Evolutionary conservation across 2,888 invertebrate species (phyloP).

Genomic region (Cheiracanthium punctorium): DNA sequence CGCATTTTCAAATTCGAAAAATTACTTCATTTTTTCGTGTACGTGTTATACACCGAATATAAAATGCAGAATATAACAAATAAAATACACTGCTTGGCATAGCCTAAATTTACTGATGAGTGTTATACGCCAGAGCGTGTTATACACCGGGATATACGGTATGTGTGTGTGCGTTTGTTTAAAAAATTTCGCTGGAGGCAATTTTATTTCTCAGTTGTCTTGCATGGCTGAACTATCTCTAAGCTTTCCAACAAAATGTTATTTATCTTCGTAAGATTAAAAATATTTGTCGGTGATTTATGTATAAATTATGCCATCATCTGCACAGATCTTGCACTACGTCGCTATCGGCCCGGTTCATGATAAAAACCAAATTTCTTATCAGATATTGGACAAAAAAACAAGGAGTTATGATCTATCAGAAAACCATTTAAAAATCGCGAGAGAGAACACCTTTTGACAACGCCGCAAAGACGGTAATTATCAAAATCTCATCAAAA

Average conservation of each 20-base stretch:
- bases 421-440: constrained; percentile 19
- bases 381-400: constrained; percentile 15
- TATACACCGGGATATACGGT: too few species aligned
- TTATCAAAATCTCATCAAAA: constrained; percentile 58
- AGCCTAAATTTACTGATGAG: too few species aligned
- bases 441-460: constrained; percentile 31
- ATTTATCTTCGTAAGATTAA: neutral
- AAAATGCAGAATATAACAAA: too few species aligned
- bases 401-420: constrained; percentile 3
- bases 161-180: too few species aligned
- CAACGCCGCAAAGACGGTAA: constrained; percentile 15
- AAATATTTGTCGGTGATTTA: neutral
- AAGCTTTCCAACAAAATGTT: neutral
- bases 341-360: neutral
- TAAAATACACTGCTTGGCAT: too few species aligned
- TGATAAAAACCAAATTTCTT: neutral
- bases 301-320: neutral
- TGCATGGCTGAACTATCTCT: neutral
- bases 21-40: too few species aligned
- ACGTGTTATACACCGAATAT: too few species aligned
- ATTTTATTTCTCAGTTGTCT: neutral
- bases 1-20: too few species aligned
- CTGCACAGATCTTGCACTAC: neutral
- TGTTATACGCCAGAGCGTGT: too few species aligned
- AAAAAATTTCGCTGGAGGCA: neutral